Evolutionary conservation across 2,113 vertebrate species (phyloP).

Genomic region (Crotalus helleri): DNA sequence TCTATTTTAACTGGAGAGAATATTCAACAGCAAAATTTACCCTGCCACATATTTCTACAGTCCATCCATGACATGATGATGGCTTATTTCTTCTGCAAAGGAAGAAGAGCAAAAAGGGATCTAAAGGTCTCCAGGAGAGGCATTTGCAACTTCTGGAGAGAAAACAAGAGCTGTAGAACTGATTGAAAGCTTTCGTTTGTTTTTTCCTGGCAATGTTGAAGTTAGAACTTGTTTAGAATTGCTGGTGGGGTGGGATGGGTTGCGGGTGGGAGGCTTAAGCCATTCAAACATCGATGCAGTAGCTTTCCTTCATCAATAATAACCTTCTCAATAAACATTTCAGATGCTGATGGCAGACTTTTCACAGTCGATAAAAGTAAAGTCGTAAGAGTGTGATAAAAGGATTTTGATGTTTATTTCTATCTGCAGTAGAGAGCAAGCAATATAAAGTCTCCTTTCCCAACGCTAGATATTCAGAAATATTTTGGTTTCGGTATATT

Average conservation of each 20-base stretch:
- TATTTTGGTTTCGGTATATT: neutral
- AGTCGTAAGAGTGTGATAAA: neutral
- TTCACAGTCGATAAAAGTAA: neutral
- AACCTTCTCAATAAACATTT: neutral
- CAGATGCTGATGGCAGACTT: neutral
- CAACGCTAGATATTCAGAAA: slow-evolving; percentile 5
- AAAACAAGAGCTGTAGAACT: neutral
- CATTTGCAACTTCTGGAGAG: neutral
- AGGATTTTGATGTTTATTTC: neutral
- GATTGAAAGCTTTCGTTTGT: neutral
- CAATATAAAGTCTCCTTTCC: too few relatives aligned
- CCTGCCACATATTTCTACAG: neutral
- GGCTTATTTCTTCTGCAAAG: neutral
- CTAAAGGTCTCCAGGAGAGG: neutral
- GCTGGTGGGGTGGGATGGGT: neutral
- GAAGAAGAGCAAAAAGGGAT: neutral
- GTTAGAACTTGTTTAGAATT: neutral
- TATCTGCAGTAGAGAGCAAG: neutral
- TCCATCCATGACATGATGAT: neutral
- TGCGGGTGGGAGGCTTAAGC: neutral
- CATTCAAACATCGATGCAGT: neutral
- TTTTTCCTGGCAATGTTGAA: neutral
- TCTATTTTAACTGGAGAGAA: slow-evolving; percentile 12
- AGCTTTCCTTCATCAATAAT: neutral
- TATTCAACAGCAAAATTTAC: neutral